Conservation (phyloP, 1,140 invertebrate genomes). For the Gryllus bimaculatus region DNA sequence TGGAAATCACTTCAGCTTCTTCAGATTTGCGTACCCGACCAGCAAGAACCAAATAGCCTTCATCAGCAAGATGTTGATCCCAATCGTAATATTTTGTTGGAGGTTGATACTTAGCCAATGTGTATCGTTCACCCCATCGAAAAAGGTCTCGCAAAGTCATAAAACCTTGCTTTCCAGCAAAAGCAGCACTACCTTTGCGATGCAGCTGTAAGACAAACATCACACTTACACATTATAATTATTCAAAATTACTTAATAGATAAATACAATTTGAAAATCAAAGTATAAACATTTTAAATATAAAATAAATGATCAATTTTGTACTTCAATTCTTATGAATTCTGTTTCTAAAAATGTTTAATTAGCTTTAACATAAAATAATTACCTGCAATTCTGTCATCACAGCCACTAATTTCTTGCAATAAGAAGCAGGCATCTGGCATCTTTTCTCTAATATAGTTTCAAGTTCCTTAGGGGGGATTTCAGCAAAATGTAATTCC, state of each 20-base stretch:
- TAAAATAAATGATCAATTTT: neutral
- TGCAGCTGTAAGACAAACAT: conserved; percentile 41
- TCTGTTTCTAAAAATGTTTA: no score
- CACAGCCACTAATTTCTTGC: conserved; percentile 85
- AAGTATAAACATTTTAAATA: neutral
- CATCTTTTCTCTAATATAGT: conserved; percentile 85
- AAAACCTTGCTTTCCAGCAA: conserved; percentile 90
- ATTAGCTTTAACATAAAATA: neutral
- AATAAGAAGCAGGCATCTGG: conserved; percentile 75
- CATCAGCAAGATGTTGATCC: conserved; percentile 94
- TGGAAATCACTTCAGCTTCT: conserved; percentile 64
- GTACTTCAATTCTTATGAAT: neutral
- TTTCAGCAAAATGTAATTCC: conserved; percentile 93
- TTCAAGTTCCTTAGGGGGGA: conserved; percentile 80
- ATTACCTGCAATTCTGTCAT: conserved; percentile 78
- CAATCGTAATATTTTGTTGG: conserved; percentile 71
- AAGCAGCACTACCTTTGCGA: conserved; percentile 74
- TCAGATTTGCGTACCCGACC: conserved; percentile 82
- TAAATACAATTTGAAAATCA: no score
- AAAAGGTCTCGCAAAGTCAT: conserved; percentile 94
- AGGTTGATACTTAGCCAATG: conserved; percentile 50
- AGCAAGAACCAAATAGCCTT: conserved; percentile 89
- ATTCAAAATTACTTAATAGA: conserved; percentile 14
- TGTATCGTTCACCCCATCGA: conserved; percentile 93
- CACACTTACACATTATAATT: no score